Conservation (phyloP, 1,140 invertebrate species). For the Cydia strobilella region DNA sequence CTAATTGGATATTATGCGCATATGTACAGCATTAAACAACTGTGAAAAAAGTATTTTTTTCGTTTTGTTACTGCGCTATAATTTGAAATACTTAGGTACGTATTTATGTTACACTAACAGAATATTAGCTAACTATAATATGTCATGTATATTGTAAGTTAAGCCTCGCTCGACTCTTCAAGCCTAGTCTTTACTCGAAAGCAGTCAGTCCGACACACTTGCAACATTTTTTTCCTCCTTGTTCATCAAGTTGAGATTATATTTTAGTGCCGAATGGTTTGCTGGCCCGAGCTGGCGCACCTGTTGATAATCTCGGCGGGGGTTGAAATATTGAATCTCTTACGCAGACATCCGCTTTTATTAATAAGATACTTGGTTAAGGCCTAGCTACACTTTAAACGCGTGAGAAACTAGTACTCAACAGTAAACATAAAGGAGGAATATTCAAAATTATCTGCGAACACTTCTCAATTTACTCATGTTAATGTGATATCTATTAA, state of each 20-base stretch:
- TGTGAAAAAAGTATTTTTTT: neutral
- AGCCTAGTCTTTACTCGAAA: too few relatives aligned
- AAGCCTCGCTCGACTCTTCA: too few relatives aligned
- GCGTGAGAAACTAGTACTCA: neutral
- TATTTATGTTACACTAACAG: too few relatives aligned
- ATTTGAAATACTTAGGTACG: too few relatives aligned
- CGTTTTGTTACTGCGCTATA: neutral
- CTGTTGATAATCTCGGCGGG: constrained; percentile 46
- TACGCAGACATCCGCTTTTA: constrained; percentile 36
- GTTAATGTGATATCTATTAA: too few relatives aligned
- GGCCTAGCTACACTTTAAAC: constrained; percentile 15
- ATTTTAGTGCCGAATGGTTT: neutral
- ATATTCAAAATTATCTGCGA: too few relatives aligned
- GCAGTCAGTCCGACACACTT: too few relatives aligned
- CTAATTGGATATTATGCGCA: constrained; percentile 16
- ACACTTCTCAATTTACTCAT: too few relatives aligned
- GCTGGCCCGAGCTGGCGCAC: constrained; percentile 29
- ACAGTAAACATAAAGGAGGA: too few relatives aligned
- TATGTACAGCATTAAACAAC: neutral
- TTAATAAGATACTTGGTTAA: constrained; percentile 44
- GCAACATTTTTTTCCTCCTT: too few relatives aligned
- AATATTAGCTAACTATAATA: too few relatives aligned
- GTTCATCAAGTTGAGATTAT: neutral
- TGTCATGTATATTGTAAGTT: too few relatives aligned
- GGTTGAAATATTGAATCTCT: constrained; percentile 44